Conservation (phyloP, 1,140 invertebrate genomes). For the Pissodes strobi region DNA sequence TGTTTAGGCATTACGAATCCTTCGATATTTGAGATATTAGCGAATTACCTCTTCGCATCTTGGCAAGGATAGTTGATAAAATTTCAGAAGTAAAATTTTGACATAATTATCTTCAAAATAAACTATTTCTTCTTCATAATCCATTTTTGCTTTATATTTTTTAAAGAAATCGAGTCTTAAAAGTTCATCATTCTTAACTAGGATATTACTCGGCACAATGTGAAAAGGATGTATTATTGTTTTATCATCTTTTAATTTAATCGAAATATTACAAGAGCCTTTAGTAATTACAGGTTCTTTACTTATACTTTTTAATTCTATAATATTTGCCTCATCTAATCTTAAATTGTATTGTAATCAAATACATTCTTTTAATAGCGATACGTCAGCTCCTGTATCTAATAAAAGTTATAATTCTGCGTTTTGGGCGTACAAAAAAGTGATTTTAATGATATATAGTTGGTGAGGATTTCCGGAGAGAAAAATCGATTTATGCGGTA, state of each 20-base stretch:
- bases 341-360: neutral
- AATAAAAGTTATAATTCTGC: neutral
- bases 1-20: neutral
- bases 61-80: neutral
- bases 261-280: neutral
- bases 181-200: neutral
- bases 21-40: neutral
- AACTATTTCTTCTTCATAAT: constrained; percentile 1
- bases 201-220: neutral
- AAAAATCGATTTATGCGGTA: neutral
- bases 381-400: neutral
- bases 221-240: neutral
- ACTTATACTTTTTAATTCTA: neutral
- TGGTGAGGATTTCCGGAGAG: neutral
- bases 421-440: neutral
- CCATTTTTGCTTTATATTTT: neutral
- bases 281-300: neutral
- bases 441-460: neutral
- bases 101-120: neutral
- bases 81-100: neutral
- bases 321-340: neutral
- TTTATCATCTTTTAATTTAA: neutral
- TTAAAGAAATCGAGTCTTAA: neutral
- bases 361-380: neutral
- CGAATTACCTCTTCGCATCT: neutral